A percentile compares a stretch with the other conserved stretches of the same genome.
These are phyloP conservation scores for Lepidurus packardi DNA, from an alignment of 1,140 invertebrate genomes.

Conservation along the genomic window DNA sequence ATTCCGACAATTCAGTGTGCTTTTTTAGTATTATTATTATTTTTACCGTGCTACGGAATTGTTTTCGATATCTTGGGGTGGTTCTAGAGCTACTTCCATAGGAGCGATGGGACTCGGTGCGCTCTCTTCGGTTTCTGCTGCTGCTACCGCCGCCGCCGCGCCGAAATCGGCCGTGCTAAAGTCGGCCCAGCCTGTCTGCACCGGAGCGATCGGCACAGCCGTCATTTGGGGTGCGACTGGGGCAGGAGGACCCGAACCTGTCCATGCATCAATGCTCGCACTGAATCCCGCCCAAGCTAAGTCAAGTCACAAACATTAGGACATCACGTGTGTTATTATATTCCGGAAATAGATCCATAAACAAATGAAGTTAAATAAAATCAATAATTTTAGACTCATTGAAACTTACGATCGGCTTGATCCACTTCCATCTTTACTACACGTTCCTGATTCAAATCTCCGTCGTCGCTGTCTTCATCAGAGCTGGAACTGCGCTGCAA, in stretches of 20 bases:
- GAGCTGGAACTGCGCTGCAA: constrained; percentile 1
- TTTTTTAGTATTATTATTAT: not conserved
- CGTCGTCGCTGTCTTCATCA: not conserved
- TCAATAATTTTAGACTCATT: not conserved
- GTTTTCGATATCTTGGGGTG: not conserved
- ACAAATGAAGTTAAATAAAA: not conserved
- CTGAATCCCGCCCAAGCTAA: not conserved
- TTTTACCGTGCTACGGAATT: not conserved
- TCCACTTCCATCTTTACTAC: constrained; percentile 6
- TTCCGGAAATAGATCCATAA: too few relatives aligned
- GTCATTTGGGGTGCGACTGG: not conserved
- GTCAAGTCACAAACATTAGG: too few relatives aligned
- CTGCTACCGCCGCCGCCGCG: not conserved
- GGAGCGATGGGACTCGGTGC: not conserved
- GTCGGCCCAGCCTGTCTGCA: constrained; percentile 8
- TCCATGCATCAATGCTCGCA: not conserved
- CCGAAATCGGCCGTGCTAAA: not conserved
- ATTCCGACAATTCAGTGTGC: not conserved
- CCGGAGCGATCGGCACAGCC: not conserved
- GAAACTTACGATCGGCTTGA: not conserved
- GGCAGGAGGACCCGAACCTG: not conserved
- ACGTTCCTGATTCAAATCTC: not conserved
- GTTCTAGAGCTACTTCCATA: not conserved
- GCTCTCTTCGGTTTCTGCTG: not conserved
- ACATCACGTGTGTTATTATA: too few relatives aligned